Evolutionary conservation across 2,888 invertebrate species (phyloP).

Genomic region (Byasa hedistus): DNA sequence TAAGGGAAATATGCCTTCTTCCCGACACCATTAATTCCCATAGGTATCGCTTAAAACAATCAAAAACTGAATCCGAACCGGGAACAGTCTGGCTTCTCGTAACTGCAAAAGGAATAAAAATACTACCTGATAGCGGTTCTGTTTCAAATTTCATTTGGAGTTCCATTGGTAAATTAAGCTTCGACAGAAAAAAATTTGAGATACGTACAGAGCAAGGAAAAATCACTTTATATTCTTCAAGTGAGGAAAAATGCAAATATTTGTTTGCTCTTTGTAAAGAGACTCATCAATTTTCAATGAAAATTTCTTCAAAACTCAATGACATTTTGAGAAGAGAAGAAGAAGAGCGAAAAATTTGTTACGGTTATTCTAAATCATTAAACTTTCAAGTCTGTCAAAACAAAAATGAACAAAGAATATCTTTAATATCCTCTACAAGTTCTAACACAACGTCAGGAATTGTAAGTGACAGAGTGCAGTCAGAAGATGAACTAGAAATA

Average conservation of each 20-base stretch:
- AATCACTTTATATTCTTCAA: conserved; percentile 93
- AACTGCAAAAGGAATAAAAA: conserved; percentile 94
- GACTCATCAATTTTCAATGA: conserved; percentile 97
- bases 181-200: conserved; percentile 98
- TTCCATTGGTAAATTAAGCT: conserved; percentile 95
- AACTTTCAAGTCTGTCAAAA: conserved; percentile 82
- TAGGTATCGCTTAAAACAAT: conserved; percentile 88
- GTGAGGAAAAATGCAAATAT: conserved; percentile 96
- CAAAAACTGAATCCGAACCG: conserved; percentile 86
- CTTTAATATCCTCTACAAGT: conserved; percentile 94
- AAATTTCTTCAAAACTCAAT: conserved; percentile 90
- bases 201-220: conserved; percentile 94
- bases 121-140: conserved; percentile 85
- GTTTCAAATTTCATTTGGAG: conserved; percentile 95
- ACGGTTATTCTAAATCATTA: conserved; percentile 84
- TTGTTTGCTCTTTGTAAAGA: conserved; percentile 92
- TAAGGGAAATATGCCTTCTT: conserved; percentile 90
- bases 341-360: conserved; percentile 85
- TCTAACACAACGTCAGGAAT: conserved; percentile 99
- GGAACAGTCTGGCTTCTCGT: conserved; percentile 94
- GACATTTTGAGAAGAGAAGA: conserved; percentile 91
- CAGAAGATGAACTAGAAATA: conserved; percentile 95
- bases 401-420: conserved; percentile 89
- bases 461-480: conserved; percentile 96
- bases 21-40: conserved; percentile 95